Evolutionary conservation across 2,888 invertebrate species (phyloP).

Genomic region (Patella caerulea): DNA sequence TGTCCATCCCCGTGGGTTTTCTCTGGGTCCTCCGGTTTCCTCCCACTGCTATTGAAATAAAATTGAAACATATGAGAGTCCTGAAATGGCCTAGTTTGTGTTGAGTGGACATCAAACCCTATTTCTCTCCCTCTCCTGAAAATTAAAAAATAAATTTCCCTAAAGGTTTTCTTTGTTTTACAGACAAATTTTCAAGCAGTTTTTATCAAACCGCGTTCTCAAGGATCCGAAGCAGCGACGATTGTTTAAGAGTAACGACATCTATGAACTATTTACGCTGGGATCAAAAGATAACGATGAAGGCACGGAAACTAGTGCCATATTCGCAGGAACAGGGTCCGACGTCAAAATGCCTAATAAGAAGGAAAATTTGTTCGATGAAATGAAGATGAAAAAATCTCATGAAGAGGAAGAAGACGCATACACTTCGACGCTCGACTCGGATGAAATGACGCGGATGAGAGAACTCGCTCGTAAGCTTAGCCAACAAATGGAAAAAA

Average conservation of each 20-base stretch:
- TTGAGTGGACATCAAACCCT: too few species aligned
- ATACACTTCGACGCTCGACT: conserved; percentile 39
- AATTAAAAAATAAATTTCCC: too few species aligned
- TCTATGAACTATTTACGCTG: conserved; percentile 89
- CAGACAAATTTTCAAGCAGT: conserved; percentile 93
- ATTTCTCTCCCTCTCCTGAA: too few species aligned
- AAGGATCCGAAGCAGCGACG: conserved; percentile 90
- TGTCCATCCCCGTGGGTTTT: too few species aligned
- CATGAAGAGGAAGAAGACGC: conserved; percentile 41
- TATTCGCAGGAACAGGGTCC: conserved; percentile 79
- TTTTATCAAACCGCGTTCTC: conserved; percentile 89
- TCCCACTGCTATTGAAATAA: too few species aligned
- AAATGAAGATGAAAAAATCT: conserved; percentile 44
- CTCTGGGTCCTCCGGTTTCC: too few species aligned
- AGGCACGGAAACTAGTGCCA: conserved; percentile 84
- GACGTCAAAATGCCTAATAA: conserved; percentile 68
- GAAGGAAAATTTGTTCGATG: conserved; percentile 58
- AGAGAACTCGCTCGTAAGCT: conserved; percentile 63
- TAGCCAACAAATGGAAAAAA: conserved; percentile 66
- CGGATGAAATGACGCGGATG: conserved; percentile 58
- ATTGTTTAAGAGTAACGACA: conserved; percentile 89
- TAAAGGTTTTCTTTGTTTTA: conserved; percentile 31
- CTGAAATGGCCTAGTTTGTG: too few species aligned
- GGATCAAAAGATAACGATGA: conserved; percentile 75
- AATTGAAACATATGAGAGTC: too few species aligned